A percentile compares a stretch with the other conserved stretches of the same genome.
Conservation (phyloP, 2,888 invertebrate species). For the Neoscelio sp. region DNA sequence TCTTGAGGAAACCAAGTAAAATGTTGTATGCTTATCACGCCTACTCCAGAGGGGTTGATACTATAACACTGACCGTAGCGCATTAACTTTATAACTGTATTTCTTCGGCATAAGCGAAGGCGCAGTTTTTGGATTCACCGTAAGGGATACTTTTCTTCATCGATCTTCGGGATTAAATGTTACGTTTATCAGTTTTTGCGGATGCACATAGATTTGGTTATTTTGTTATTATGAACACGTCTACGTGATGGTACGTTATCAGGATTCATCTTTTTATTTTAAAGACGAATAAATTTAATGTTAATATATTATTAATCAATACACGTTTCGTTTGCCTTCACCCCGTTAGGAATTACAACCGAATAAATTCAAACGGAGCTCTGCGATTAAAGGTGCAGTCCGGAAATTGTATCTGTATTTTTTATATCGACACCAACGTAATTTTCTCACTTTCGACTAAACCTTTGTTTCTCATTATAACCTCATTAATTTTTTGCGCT, state of each 20-base stretch:
- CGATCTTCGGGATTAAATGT: slow-evolving; percentile 25
- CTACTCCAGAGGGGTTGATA: slow-evolving; percentile 55
- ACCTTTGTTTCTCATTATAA: slow-evolving; percentile 16
- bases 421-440: too few relatives aligned
- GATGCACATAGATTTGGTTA: slow-evolving; percentile 28
- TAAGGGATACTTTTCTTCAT: slow-evolving; percentile 40
- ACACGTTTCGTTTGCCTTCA: too few relatives aligned
- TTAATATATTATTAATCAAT: slow-evolving; percentile 20
- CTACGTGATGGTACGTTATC: slow-evolving; percentile 11
- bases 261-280: not conserved
- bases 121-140: slow-evolving; percentile 33
- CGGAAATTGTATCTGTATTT: too few relatives aligned
- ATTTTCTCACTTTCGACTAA: slow-evolving; percentile 12
- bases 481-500: slow-evolving; percentile 17
- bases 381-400: too few relatives aligned
- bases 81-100: slow-evolving; percentile 67
- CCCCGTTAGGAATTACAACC: too few relatives aligned
- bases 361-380: too few relatives aligned
- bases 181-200: slow-evolving; percentile 29
- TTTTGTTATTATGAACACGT: slow-evolving; percentile 11
- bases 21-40: slow-evolving; percentile 67
- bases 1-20: slow-evolving; percentile 54
- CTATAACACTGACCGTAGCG: slow-evolving; percentile 58
- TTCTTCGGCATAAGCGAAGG: slow-evolving; percentile 28
- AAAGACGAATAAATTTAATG: slow-evolving; percentile 4